phyloP scores from a whole-genome alignment of 2,113 vertebrate genomes.

The human (Homo sapiens) region GRCh38 chr7:90746501-90747000 shows the following conservation, averaged over 20 bases:
- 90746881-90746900: neutral
- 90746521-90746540: neutral
- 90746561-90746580: neutral
- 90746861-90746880: neutral
- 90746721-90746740: neutral
- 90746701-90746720: neutral
- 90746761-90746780: neutral
- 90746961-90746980: neutral
- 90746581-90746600: neutral
- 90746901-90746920: constrained; percentile 1
- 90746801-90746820: neutral
- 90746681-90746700: neutral
- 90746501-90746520: neutral
- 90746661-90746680: neutral
- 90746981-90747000: neutral
- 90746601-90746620: neutral
- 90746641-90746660: neutral
- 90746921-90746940: neutral
- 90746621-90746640: neutral
- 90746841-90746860: neutral
- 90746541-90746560: neutral
- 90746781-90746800: neutral
- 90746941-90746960: neutral
- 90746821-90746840: neutral
- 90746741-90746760: neutral